Percentiles rank a stretch among this genome's conserved stretches.
These are phyloP conservation scores for Enteromius viviparus DNA, from an alignment of 2,797 vertebrate species.

Conservation along the genomic window DNA sequence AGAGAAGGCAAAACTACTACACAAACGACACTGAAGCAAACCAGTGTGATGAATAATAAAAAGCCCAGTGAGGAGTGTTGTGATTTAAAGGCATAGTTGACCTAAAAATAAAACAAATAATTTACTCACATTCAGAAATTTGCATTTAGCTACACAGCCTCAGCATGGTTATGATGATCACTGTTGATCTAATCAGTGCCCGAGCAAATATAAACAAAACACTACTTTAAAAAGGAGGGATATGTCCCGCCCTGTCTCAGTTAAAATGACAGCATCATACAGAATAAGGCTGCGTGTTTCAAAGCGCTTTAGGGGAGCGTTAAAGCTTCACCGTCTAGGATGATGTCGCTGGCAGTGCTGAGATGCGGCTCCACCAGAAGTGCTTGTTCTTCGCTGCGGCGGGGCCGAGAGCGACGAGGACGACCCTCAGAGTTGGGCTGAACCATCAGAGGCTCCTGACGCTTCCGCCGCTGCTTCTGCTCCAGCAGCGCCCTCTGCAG, in stretches of 20 bases:
- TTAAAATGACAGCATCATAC: no score
- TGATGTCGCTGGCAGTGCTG: conserved; percentile 71
- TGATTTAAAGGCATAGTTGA: not conserved
- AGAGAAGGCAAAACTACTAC: not conserved
- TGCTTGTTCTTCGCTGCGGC: conserved; percentile 84
- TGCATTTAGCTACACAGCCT: no score
- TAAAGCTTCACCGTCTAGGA: conserved; percentile 82
- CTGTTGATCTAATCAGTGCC: no score
- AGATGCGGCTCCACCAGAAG: conserved; percentile 83
- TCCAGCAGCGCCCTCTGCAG: conserved; percentile 88
- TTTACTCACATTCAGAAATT: not conserved
- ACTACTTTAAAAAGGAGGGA: no score
- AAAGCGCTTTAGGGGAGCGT: no score
- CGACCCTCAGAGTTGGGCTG: conserved; percentile 91
- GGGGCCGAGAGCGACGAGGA: conserved; percentile 77
- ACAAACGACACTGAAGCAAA: not conserved
- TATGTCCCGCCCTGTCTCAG: no score
- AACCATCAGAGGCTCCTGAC: conserved; percentile 91
- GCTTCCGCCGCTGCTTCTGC: conserved; percentile 91
- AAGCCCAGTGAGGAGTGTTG: not conserved
- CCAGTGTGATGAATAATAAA: not conserved
- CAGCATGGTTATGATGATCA: no score
- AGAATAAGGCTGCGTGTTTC: no score
- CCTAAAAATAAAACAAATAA: not conserved
- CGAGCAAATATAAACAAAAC: no score